Percentiles rank a stretch among this genome's conserved stretches.
Conservation (phyloP, 1,140 invertebrate species). For the Phymorhynchus buccinoides region DNA sequence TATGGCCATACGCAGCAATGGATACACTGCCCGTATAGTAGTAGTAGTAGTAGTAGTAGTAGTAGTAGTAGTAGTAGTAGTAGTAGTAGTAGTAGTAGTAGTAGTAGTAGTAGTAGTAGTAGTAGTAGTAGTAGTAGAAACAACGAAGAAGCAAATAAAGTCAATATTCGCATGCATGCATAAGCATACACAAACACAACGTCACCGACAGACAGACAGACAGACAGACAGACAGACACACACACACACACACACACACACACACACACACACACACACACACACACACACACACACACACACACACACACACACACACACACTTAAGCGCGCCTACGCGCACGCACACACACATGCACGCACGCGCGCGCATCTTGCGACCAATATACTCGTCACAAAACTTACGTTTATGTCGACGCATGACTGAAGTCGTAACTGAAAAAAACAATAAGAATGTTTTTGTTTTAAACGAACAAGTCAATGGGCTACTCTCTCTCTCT, state of each 20-base stretch:
- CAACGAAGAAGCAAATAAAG: too few species aligned
- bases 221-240: background rate
- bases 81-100: too few species aligned
- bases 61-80: too few species aligned
- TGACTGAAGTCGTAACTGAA: slow-evolving; percentile 65
- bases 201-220: background rate
- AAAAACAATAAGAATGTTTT: slow-evolving; percentile 42
- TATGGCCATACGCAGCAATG: too few species aligned
- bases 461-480: background rate
- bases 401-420: slow-evolving; percentile 70
- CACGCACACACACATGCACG: background rate
- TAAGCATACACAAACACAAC: background rate
- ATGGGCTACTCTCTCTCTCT: background rate
- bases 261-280: background rate
- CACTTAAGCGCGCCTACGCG: background rate
- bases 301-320: background rate
- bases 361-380: background rate
- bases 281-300: background rate
- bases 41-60: too few species aligned
- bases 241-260: background rate
- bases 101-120: too few species aligned
- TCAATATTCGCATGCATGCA: background rate
- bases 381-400: too few species aligned
- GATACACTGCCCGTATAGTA: too few species aligned
- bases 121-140: too few species aligned